Base-by-base conservation (phyloP, 1,140 invertebrate genomes). In the Drosophila parvula region DNA sequence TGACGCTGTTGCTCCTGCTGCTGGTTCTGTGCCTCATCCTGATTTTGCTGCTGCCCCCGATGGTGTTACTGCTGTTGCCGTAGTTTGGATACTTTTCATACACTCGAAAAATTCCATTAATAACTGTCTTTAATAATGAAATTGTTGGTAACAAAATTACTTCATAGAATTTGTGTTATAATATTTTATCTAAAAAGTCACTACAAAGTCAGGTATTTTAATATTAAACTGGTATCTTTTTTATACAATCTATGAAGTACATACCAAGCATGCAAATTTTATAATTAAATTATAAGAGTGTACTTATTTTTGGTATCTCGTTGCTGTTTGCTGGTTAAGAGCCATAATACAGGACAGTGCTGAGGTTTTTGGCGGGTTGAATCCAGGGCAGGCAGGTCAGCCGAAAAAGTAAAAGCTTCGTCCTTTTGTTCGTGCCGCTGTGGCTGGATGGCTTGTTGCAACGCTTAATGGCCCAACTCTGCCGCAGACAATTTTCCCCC, bases 401-500 rank as follows among this genome's bases (percentile, higher is more conserved):
- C 65, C 30, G 44, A 70, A 70, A 71, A 58, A 34, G 55, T 45
- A 59, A 50, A 70, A 71, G 59, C 68, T 59, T 59, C 22, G 36
- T 32, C 68, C 53, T 69, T 40, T 71, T 71, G 36, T 50, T 71
- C 67, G 68, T 47, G 51, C 63, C 38, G 38, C 62, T 12, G 65
- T 68, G 68, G 27, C 44, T 38, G 36, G 45, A 43, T 51, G 64
- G 64, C 62, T 71, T 70, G 51, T 41, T 71, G 65, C 68, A 71
- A 40, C 68, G 53, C 28, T 36, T 71, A 71, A 71, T 71, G 68
- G 51, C 36, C 48, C 34, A 70, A 45, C 63, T 47, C 45, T 56
- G 67, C 67, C 67, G 43, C 68, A 57, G 51, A 71, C 36, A 50
- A 59, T 48, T 50, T 59, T 71, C 34, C 51, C 68, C 36, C 51